A percentile compares a stretch with the other conserved stretches of the same genome.
Evolutionary conservation across 2,797 vertebrate genomes (phyloP).

Genomic region (Glossophaga mutica): DNA sequence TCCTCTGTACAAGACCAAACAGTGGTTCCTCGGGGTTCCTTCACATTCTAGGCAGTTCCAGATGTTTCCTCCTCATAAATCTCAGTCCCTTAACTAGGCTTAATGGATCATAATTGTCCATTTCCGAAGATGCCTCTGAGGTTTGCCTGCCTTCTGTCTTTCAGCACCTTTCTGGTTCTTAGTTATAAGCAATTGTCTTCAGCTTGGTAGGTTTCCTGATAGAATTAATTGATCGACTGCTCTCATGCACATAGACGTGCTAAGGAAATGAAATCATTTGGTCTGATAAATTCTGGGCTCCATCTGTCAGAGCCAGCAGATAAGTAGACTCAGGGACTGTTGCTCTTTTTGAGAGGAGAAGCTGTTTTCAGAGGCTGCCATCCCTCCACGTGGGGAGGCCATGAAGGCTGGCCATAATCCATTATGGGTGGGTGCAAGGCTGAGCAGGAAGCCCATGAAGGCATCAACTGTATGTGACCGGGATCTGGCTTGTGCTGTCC

Average conservation of each 20-base stretch:
- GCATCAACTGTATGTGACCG: background rate
- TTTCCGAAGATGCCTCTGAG: slow-evolving; percentile 49
- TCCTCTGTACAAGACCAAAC: background rate
- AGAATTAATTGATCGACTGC: slow-evolving; percentile 41
- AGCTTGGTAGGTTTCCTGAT: slow-evolving; percentile 45
- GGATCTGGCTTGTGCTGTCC: background rate
- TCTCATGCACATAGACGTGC: background rate
- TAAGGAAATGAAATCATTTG: slow-evolving; percentile 62
- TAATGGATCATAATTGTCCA: slow-evolving; percentile 60
- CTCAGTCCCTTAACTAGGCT: slow-evolving; percentile 36
- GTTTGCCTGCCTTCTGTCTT: slow-evolving; percentile 48
- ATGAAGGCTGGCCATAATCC: background rate
- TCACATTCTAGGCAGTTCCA: slow-evolving; percentile 48
- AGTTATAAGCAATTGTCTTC: slow-evolving; percentile 44
- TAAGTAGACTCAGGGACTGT: background rate
- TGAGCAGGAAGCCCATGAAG: background rate
- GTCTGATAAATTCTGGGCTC: slow-evolving; percentile 41
- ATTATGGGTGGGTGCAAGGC: background rate
- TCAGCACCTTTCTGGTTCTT: slow-evolving; percentile 32
- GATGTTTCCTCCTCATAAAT: slow-evolving; percentile 61
- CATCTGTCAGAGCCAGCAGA: slow-evolving; percentile 7
- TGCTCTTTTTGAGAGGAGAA: background rate
- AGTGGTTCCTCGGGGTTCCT: background rate
- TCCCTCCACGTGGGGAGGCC: background rate
- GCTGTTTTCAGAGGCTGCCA: background rate